These are phyloP conservation scores for Cephalophus harveyi DNA, from an alignment of 2,113 vertebrate genomes.

Conservation along the genomic window DNA sequence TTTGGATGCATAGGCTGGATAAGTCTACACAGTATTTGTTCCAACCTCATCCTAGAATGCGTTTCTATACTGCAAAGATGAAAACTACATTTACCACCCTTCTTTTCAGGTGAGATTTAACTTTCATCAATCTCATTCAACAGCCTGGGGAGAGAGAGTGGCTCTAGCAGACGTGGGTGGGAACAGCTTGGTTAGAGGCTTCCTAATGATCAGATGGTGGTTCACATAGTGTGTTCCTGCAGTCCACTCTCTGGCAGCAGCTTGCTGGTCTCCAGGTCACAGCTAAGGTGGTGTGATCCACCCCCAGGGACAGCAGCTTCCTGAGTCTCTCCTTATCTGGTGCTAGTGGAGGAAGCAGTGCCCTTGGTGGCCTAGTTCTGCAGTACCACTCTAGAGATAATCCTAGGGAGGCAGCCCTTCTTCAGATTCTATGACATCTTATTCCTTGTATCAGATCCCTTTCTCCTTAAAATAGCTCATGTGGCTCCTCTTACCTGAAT, in stretches of 20 bases:
- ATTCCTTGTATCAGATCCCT: not conserved
- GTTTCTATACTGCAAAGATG: not conserved
- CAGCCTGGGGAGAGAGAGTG: not conserved
- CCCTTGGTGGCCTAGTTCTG: not conserved
- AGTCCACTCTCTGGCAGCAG: not conserved
- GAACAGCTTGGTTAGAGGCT: not conserved
- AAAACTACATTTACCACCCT: not conserved
- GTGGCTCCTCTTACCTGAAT: not conserved
- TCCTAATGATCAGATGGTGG: not conserved
- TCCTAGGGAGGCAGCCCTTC: not conserved
- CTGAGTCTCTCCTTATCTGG: not conserved
- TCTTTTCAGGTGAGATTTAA: not conserved
- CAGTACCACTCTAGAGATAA: not conserved
- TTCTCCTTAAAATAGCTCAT: not conserved
- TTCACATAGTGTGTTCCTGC: not conserved
- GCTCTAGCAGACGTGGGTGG: not conserved
- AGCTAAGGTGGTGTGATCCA: not conserved
- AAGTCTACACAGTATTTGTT: not conserved
- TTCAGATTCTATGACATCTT: not conserved
- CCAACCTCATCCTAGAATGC: not conserved
- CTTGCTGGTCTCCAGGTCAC: not conserved
- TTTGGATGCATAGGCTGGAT: not conserved
- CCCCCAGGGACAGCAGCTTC: not conserved
- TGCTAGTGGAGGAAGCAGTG: not conserved
- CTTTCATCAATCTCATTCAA: not conserved